Evolutionary conservation across 2,888 invertebrate species (phyloP).

Genomic region (Germaria angustata): DNA sequence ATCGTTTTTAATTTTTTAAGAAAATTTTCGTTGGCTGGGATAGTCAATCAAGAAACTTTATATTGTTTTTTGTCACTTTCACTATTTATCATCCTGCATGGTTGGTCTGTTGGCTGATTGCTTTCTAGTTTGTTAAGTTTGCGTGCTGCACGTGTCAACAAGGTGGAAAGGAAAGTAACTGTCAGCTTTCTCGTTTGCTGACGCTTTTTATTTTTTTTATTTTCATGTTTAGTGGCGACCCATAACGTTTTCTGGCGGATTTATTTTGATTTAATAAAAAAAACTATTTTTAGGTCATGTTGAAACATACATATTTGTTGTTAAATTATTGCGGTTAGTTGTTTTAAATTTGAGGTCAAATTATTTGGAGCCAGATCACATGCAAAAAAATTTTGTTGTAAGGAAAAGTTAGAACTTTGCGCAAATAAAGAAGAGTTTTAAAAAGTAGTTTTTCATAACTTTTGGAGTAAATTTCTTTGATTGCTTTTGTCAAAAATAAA

Average conservation of each 20-base stretch:
- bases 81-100: slow-evolving; percentile 31
- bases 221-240: background rate
- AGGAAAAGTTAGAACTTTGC: too few species aligned
- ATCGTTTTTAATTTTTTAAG: slow-evolving; percentile 14
- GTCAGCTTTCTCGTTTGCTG: background rate
- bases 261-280: slow-evolving; percentile 24
- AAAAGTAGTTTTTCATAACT: too few species aligned
- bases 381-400: background rate
- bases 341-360: slow-evolving; percentile 5
- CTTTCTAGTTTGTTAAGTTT: slow-evolving; percentile 28
- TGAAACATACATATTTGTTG: slow-evolving; percentile 37
- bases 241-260: slow-evolving; percentile 42
- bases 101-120: slow-evolving; percentile 43
- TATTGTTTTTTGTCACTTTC: background rate
- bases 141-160: slow-evolving; percentile 55
- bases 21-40: background rate
- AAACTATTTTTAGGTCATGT: slow-evolving; percentile 42
- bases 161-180: slow-evolving; percentile 8
- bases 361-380: slow-evolving; percentile 3
- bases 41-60: slow-evolving; percentile 30
- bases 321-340: background rate
- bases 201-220: slow-evolving; percentile 9
- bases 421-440: too few species aligned
- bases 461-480: too few species aligned
- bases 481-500: too few species aligned